Evolutionary conservation across 2,888 invertebrate genomes (phyloP).

Genomic region (Lasius platythorax): DNA sequence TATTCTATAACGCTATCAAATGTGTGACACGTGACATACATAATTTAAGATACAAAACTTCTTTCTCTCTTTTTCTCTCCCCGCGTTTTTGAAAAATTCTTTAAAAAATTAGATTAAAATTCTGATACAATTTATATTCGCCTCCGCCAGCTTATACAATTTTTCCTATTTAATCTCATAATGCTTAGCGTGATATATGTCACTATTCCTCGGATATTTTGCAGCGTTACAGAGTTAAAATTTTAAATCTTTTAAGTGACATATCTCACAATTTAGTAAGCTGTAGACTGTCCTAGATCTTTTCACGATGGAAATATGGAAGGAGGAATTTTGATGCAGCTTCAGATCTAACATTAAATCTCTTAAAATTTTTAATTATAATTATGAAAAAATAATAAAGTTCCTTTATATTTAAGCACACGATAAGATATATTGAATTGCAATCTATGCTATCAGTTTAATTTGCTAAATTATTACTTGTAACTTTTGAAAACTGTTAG

Average conservation of each 20-base stretch:
- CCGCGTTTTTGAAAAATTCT: not conserved
- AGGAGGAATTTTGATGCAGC: not conserved
- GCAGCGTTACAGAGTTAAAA: conserved; percentile 20
- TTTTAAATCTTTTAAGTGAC: not conserved
- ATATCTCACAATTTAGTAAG: not conserved
- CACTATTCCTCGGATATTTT: conserved; percentile 1
- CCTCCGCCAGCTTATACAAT: not conserved
- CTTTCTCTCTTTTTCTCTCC: not conserved
- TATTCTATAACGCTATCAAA: not conserved
- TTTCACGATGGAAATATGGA: not conserved
- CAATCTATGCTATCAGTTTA: not conserved
- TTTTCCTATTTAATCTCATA: conserved; percentile 22
- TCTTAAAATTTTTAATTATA: not conserved
- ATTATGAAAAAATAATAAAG: not conserved
- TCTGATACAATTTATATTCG: conserved; percentile 13
- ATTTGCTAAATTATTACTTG: not conserved
- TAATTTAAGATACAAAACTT: not conserved
- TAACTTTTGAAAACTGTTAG: not conserved
- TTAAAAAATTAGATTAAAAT: conserved; percentile 3
- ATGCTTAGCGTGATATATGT: not conserved
- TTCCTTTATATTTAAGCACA: not conserved
- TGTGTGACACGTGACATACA: not conserved
- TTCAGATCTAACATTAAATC: not conserved
- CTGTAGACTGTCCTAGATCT: not conserved
- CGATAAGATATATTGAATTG: not conserved